Evolutionary conservation across 23 tunicate species (phyloP).

Genomic region (Clavelina lepadiformis): DNA sequence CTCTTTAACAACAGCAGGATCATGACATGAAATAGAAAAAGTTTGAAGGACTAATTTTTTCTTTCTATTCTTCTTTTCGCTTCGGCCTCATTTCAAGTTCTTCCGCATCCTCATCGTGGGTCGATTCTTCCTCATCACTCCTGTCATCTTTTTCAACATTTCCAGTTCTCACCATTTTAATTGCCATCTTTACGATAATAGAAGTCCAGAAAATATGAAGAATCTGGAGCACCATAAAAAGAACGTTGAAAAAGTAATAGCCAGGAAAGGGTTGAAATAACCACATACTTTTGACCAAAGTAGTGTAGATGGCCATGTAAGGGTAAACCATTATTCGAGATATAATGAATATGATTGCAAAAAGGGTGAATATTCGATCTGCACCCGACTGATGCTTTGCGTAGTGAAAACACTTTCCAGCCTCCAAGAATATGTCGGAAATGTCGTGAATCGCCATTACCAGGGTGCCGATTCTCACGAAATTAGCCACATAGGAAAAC

Average conservation of each 20-base stretch:
- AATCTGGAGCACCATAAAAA: constrained; percentile 55
- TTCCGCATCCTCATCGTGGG: constrained; percentile 25
- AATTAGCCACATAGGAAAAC: constrained; percentile 81
- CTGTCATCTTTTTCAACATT: constrained; percentile 64
- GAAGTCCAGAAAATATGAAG: constrained; percentile 88
- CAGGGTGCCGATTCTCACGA: constrained; percentile 71
- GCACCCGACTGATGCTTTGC: constrained; percentile 34
- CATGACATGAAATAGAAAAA: no score
- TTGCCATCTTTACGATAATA: constrained; percentile 80
- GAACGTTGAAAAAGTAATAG: constrained; percentile 70
- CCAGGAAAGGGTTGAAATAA: constrained; percentile 35
- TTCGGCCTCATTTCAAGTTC: no score
- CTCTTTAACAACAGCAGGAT: no score
- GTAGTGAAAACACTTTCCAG: constrained; percentile 68
- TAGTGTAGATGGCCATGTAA: constrained; percentile 63
- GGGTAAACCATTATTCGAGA: constrained; percentile 66
- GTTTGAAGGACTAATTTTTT: no score
- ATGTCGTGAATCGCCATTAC: constrained; percentile 96
- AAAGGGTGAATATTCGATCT: constrained; percentile 49
- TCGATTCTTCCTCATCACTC: constrained; percentile 62
- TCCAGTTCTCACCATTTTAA: constrained; percentile 34
- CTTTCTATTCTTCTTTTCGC: no score
- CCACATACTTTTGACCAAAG: constrained; percentile 70
- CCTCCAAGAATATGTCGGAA: constrained; percentile 87
- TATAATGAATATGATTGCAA: constrained; percentile 79